Evolutionary conservation across 2,113 vertebrate genomes (phyloP).

Genomic region (Leucopternis melanops): DNA sequence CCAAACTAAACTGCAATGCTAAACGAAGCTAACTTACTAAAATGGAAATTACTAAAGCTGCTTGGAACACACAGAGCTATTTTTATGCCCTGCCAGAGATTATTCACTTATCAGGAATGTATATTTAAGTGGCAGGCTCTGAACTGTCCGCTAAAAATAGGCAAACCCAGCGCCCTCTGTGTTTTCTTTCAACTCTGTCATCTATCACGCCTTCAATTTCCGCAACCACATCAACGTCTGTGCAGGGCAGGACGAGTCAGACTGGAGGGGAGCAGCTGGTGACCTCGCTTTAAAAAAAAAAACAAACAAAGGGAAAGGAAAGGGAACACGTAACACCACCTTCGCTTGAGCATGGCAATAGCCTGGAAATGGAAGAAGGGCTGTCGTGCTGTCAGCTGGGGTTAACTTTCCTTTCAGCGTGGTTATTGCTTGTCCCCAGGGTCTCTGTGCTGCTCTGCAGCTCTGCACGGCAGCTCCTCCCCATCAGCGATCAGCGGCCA

Average conservation of each 20-base stretch:
- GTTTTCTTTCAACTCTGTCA: not conserved
- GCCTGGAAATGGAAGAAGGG: not conserved
- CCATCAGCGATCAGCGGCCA: not conserved
- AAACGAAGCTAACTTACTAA: not conserved
- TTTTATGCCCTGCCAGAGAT: constrained; percentile 68
- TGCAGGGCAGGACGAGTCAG: not conserved
- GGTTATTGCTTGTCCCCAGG: not conserved
- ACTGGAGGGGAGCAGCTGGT: not conserved
- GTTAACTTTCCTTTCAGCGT: not conserved
- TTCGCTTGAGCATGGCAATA: rapidly evolving
- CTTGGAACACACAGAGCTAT: constrained; percentile 46
- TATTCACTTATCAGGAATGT: constrained; percentile 75
- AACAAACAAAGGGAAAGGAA: not conserved
- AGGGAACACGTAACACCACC: not conserved
- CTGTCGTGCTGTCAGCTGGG: not conserved
- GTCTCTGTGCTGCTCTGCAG: not conserved
- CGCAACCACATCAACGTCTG: not conserved
- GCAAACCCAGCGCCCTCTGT: not conserved
- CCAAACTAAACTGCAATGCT: not conserved
- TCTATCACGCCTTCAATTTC: not conserved
- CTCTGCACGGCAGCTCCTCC: not conserved
- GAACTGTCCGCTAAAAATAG: constrained; percentile 71
- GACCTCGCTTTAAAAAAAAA: not conserved
- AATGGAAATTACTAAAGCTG: not conserved
- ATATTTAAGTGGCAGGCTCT: constrained; percentile 65